phyloP scores from a whole-genome alignment of 2,888 invertebrate genomes.

The Lordiphosa andalusiaca region DNA sequence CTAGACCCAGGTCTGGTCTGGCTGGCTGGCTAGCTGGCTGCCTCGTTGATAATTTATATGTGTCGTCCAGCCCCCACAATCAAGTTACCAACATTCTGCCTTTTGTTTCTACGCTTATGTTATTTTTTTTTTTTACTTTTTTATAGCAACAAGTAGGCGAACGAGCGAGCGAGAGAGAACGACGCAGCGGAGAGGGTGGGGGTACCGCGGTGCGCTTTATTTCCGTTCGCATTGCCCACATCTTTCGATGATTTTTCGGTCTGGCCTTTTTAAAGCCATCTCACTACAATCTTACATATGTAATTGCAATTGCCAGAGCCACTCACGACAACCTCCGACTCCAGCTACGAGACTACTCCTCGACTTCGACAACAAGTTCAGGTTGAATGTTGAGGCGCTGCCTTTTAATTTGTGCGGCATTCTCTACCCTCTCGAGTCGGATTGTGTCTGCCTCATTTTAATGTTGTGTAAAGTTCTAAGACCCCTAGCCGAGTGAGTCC shows the following conservation, averaged over 20 bases:
- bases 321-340: conserved; percentile 45
- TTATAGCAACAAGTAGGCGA: conserved; percentile 28
- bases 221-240: conserved; percentile 60
- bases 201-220: conserved; percentile 46
- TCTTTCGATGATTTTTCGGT: conserved; percentile 49
- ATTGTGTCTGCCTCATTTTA: conserved; percentile 50
- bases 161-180: background rate
- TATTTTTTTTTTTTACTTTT: too few species aligned
- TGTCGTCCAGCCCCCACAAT: conserved; percentile 74
- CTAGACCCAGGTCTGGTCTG: conserved; percentile 7
- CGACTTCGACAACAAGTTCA: conserved; percentile 42
- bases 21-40: conserved; percentile 25
- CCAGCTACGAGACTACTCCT: conserved; percentile 15
- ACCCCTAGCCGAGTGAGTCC: conserved; percentile 44
- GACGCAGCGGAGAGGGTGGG: background rate
- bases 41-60: conserved; percentile 67
- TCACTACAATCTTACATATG: conserved; percentile 55
- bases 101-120: conserved; percentile 60
- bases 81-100: conserved; percentile 54
- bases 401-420: conserved; percentile 72
- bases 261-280: conserved; percentile 22
- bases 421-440: conserved; percentile 20
- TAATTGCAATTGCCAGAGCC: conserved; percentile 61
- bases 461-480: conserved; percentile 65
- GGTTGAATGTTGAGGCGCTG: conserved; percentile 25